These are phyloP conservation scores for Drosophila bifasciata DNA, from an alignment of 1,140 invertebrate species.

Conservation along the genomic window DNA sequence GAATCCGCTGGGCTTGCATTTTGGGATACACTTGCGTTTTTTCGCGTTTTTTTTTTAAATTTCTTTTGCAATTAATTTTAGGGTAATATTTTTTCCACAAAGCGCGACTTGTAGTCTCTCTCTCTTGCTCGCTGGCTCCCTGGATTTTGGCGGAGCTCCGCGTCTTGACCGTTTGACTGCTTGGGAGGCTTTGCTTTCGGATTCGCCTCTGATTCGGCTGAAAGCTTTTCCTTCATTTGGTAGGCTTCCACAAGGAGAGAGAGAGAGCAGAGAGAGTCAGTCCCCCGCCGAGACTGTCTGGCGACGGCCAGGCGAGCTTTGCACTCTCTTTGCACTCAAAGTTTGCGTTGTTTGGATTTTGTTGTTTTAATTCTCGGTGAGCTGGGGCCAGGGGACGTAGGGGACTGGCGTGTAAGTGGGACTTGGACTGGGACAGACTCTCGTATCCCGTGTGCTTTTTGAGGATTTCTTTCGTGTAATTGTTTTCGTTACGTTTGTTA, in stretches of 20 bases:
- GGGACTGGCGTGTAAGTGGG: not conserved
- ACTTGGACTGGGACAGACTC: constrained; percentile 27
- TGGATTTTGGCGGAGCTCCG: constrained; percentile 62
- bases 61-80: constrained; percentile 32
- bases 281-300: constrained; percentile 50
- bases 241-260: constrained; percentile 57
- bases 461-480: constrained; percentile 78
- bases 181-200: constrained; percentile 56
- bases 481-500: constrained; percentile 79
- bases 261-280: constrained; percentile 19
- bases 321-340: constrained; percentile 65
- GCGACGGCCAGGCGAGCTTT: constrained; percentile 64
- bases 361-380: constrained; percentile 73
- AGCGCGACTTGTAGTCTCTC: constrained; percentile 59
- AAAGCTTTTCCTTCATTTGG: constrained; percentile 77
- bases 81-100: constrained; percentile 42
- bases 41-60: constrained; percentile 5
- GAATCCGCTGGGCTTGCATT: constrained; percentile 33
- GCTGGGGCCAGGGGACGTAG: constrained; percentile 27
- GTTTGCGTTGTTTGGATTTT: constrained; percentile 81
- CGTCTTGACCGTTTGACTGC: constrained; percentile 82
- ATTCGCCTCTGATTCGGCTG: constrained; percentile 40
- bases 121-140: constrained; percentile 49
- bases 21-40: constrained; percentile 29
- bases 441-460: constrained; percentile 71